Evolutionary conservation across 2,888 invertebrate species (phyloP).

Genomic region (Eupithecia subumbrata): DNA sequence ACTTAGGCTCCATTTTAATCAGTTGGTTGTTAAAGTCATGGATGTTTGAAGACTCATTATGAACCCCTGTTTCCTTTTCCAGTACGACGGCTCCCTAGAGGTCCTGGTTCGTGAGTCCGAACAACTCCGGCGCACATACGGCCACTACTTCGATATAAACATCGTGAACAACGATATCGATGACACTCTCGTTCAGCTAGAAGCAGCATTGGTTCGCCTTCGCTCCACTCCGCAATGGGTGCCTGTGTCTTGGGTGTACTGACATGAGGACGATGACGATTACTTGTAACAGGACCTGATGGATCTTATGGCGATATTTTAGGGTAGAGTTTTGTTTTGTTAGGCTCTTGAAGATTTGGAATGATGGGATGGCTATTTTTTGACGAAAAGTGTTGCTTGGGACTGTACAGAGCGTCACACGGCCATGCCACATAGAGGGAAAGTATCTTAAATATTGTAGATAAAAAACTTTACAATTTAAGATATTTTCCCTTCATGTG

Average conservation of each 20-base stretch:
- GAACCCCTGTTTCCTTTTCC: constrained; percentile 47
- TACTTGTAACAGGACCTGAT: constrained; percentile 49
- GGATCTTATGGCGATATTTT: constrained; percentile 44
- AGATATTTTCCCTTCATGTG: too few species aligned
- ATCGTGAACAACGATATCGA: constrained; percentile 99
- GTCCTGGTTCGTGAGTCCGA: constrained; percentile 98
- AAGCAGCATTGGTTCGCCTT: constrained; percentile 95
- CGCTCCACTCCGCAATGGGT: constrained; percentile 98
- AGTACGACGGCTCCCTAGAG: constrained; percentile 99
- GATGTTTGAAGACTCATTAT: not conserved
- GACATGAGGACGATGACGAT: constrained; percentile 77
- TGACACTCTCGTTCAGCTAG: constrained; percentile 97
- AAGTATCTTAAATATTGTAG: too few species aligned
- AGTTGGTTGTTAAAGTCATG: too few species aligned
- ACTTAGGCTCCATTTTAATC: not conserved
- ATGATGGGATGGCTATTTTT: not conserved
- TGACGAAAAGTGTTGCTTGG: not conserved
- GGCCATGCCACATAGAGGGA: too few species aligned
- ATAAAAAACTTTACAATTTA: too few species aligned
- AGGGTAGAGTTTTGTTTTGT: constrained; percentile 25
- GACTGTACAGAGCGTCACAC: too few species aligned
- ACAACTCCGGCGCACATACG: constrained; percentile 97
- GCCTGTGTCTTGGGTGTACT: constrained; percentile 99
- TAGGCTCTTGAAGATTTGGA: not conserved
- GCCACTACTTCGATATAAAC: constrained; percentile 98